Percentiles rank a stretch among this genome's conserved stretches.
phyloP scores from a whole-genome alignment of 2,113 vertebrate species.

The Rhabdomys dilectus region DNA sequence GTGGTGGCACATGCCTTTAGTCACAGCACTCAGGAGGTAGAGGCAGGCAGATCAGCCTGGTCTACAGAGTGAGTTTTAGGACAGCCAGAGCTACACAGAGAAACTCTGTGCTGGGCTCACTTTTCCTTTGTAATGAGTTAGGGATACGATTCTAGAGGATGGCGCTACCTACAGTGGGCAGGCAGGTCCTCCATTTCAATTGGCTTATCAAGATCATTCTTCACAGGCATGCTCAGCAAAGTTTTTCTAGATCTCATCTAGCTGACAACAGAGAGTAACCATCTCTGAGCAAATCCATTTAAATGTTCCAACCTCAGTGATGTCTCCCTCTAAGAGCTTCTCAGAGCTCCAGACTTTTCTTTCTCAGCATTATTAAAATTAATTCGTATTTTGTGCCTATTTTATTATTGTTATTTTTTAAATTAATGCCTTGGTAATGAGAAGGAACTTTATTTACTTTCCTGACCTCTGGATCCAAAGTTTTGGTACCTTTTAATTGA shows the following conservation, averaged over 20 bases:
- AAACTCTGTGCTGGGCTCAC: neutral
- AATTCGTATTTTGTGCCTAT: neutral
- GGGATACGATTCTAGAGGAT: neutral
- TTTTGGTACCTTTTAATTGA: neutral
- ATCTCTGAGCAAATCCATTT: neutral
- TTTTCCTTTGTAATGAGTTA: neutral
- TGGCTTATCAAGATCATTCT: neutral
- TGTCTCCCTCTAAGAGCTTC: neutral
- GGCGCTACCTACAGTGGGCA: neutral
- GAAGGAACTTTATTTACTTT: neutral
- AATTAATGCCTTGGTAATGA: neutral
- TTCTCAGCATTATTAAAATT: slow-evolving; percentile 12
- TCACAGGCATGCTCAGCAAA: neutral
- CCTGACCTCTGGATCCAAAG: neutral
- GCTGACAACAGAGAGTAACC: neutral
- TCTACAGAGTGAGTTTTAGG: no score
- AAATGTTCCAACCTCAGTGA: neutral
- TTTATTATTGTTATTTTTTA: neutral
- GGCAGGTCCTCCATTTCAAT: neutral
- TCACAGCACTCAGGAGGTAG: no score
- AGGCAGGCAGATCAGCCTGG: no score
- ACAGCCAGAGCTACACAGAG: no score
- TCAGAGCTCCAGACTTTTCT: neutral
- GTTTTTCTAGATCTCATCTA: neutral
- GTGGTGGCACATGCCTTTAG: no score